phyloP scores from a whole-genome alignment of 2,797 vertebrate genomes.

The Crax fasciolata region DNA sequence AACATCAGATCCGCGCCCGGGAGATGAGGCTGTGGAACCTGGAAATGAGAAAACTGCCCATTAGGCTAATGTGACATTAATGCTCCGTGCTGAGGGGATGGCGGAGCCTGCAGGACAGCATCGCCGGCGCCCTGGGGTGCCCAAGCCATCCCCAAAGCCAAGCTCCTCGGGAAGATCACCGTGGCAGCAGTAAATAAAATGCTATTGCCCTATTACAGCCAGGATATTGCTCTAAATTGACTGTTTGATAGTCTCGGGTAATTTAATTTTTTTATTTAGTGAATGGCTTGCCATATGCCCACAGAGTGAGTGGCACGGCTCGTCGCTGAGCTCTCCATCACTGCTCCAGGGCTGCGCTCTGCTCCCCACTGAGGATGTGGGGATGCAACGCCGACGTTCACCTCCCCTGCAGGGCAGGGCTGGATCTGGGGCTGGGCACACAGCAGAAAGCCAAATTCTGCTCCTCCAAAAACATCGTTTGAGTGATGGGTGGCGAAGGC shows the following conservation, averaged over 20 bases:
- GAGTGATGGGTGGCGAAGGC: neutral
- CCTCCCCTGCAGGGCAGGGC: accelerated
- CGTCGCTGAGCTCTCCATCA: neutral
- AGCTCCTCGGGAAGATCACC: accelerated
- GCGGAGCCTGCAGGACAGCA: neutral
- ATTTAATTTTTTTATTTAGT: constrained; percentile 41
- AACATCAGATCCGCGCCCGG: neutral
- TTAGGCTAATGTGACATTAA: constrained; percentile 34
- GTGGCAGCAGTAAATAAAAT: constrained; percentile 27
- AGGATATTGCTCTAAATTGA: constrained; percentile 44
- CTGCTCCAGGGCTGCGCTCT: accelerated
- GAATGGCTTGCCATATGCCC: constrained; percentile 50
- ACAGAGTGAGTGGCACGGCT: neutral
- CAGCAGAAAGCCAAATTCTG: neutral
- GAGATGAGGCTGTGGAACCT: constrained; percentile 6
- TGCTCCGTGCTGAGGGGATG: accelerated
- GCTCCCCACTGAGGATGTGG: neutral
- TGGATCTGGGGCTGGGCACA: neutral
- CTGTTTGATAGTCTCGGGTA: constrained; percentile 58
- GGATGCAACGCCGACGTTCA: neutral
- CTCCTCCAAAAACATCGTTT: neutral
- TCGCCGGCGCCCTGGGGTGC: accelerated
- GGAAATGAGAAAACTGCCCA: constrained; percentile 11
- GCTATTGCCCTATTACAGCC: constrained; percentile 19
- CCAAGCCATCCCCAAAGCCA: neutral